Conservation (phyloP, 2,797 vertebrate species). For the Acomys russatus region DNA sequence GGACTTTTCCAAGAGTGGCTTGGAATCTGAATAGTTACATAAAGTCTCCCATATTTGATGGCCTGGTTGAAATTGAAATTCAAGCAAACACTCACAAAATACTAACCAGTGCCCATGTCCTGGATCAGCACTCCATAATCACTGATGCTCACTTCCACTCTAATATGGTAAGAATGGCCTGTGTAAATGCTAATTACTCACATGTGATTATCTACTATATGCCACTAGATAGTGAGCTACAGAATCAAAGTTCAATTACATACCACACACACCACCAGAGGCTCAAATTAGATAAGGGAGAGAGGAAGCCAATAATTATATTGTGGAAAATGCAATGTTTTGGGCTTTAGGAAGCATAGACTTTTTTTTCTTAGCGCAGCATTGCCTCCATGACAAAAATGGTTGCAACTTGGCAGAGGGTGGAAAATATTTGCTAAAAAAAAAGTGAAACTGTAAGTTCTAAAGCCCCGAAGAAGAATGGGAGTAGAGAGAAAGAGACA, state of each 20-base stretch:
- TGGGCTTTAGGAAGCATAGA: background rate
- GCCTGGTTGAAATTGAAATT: conserved; percentile 41
- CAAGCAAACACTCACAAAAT: conserved; percentile 33
- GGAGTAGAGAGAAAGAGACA: background rate
- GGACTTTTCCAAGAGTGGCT: conserved; percentile 7
- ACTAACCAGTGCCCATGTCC: background rate
- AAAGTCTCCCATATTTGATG: conserved; percentile 29
- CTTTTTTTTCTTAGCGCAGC: background rate
- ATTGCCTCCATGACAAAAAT: background rate
- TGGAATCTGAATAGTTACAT: background rate
- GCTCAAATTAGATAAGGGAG: background rate
- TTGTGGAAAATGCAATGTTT: background rate
- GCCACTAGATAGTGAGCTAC: background rate
- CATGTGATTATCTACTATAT: background rate
- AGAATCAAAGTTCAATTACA: conserved; percentile 5
- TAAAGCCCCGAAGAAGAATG: background rate
- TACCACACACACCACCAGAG: background rate
- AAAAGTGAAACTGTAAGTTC: background rate
- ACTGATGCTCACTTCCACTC: background rate
- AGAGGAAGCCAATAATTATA: background rate
- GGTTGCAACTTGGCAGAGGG: background rate
- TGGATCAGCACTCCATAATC: background rate
- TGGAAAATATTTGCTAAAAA: conserved; percentile 1
- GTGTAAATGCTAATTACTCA: background rate
- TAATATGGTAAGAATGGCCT: background rate